phyloP scores from a whole-genome alignment of 1,140 invertebrate species.

The Phthorimaea operculella region DNA sequence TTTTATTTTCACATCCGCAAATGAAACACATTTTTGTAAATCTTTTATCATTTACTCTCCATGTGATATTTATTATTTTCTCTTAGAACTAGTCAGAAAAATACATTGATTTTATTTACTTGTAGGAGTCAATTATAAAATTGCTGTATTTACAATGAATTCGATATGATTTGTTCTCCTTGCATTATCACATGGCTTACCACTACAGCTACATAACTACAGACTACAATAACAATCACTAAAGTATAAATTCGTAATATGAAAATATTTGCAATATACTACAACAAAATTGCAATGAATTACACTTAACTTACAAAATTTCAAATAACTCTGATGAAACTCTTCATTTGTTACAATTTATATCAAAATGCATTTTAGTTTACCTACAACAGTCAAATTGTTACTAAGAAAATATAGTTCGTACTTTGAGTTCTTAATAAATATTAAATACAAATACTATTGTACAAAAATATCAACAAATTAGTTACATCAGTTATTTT shows the following conservation, averaged over 20 bases:
- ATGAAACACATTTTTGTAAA: neutral
- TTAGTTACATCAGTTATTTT: conserved; percentile 17
- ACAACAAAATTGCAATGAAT: conserved; percentile 36
- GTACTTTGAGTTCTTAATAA: conserved; percentile 30
- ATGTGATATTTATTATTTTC: conserved; percentile 4
- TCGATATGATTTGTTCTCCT: neutral
- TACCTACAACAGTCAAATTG: conserved; percentile 28
- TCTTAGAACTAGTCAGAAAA: neutral
- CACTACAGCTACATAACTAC: conserved; percentile 34
- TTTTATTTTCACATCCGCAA: neutral
- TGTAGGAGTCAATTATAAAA: neutral
- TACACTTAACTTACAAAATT: conserved; percentile 50
- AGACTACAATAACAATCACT: conserved; percentile 53
- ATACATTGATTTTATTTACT: neutral
- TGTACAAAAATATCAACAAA: conserved; percentile 34
- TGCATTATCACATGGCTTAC: conserved; percentile 23
- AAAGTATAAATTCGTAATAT: conserved; percentile 59
- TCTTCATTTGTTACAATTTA: conserved; percentile 11
- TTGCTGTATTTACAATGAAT: neutral
- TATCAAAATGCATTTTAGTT: conserved; percentile 5
- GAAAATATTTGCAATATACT: conserved; percentile 41
- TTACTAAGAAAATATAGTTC: conserved; percentile 18
- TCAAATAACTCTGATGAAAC: conserved; percentile 22
- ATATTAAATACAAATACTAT: conserved; percentile 32
- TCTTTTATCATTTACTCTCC: conserved; percentile 2